Evolutionary conservation across 2,888 invertebrate genomes (phyloP).

Genomic region (Melanchra persicariae): DNA sequence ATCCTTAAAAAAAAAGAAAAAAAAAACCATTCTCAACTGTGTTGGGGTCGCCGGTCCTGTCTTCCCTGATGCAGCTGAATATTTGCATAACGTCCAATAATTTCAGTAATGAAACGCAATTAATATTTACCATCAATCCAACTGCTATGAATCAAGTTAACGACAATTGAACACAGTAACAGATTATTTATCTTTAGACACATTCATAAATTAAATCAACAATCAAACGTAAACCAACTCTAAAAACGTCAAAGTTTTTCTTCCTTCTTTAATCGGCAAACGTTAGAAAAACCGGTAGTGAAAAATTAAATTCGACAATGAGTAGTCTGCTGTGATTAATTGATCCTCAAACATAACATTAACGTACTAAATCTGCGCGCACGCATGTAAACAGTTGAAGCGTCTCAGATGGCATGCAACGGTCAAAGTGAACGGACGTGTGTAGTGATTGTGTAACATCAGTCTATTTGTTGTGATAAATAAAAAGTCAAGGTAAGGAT

Average conservation of each 20-base stretch:
- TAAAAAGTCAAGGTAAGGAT: conserved; percentile 62
- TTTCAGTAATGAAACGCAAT: not conserved
- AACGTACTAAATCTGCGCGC: conserved; percentile 30
- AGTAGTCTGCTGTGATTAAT: conserved; percentile 24
- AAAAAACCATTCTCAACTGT: not conserved
- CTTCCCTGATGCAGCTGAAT: not conserved
- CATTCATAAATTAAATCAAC: not conserved
- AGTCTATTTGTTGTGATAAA: conserved; percentile 43
- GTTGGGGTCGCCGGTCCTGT: not conserved
- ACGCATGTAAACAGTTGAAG: conserved; percentile 44
- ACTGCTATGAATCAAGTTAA: not conserved
- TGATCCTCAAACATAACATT: conserved; percentile 20
- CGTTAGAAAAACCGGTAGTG: conserved; percentile 3
- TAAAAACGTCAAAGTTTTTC: conserved; percentile 11
- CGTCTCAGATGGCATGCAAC: conserved; percentile 55
- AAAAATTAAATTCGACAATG: not conserved
- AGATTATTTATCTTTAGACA: not conserved
- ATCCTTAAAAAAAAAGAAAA: too few relatives aligned
- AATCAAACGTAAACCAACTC: not conserved
- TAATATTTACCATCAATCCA: not conserved
- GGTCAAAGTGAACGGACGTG: conserved; percentile 55
- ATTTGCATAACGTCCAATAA: not conserved
- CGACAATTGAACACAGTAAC: not conserved
- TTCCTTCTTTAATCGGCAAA: conserved; percentile 1
- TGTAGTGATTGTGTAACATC: conserved; percentile 51